Evolutionary conservation across 2,888 invertebrate genomes (phyloP), one percentile per base, ranked within the genome.

Genomic region (Tanypteryx hageni): DNA sequence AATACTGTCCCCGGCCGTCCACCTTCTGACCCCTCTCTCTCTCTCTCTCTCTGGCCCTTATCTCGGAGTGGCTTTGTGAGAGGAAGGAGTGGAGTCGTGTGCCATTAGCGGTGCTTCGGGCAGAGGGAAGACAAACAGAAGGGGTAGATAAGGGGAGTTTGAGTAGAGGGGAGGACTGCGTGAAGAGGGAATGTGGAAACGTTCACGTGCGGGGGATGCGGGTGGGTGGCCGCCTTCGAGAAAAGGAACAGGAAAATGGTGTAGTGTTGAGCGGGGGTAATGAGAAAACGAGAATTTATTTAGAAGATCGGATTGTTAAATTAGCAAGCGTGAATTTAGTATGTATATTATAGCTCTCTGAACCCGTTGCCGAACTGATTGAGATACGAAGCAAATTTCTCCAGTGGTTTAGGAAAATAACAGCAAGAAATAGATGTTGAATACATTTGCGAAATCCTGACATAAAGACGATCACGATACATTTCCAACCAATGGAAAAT

Each of bases 41-140:
- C 59, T 59, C n/a, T 58, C 10, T 59, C 27, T n/a, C 83, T 83
- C 56, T 56, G 56, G n/a, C 57, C 59, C 86, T 86, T 86, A 61
- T 86, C 86, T 86, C 57, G n/a, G 61, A 86, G 86, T 31, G 86
- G 86, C 86, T 61, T 83, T 18, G 83, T n/a, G 82, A 16, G 85
- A 14, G 58, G 22, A 58, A 86, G 61, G 27, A 59, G 59, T 22
- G 86, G 14, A 22, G 59, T 85, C 27, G 85, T 22, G 85, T 22
- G 58, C 86, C 86, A 86, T 86, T 86, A 86, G 86, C 86, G 86
- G 61, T 86, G 59, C 86, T 61, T 59, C 61, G n/a, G 59, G 64
- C 64, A 64, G 64, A 64, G 16, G 68, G 68, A 68, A 68, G 68
- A 68, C 18, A 68, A 68, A 68, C 18, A 68, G 9, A 22, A 68